phyloP scores from a whole-genome alignment of 92 coral and sea anemone species.

The Pocillopora meandrina region DNA sequence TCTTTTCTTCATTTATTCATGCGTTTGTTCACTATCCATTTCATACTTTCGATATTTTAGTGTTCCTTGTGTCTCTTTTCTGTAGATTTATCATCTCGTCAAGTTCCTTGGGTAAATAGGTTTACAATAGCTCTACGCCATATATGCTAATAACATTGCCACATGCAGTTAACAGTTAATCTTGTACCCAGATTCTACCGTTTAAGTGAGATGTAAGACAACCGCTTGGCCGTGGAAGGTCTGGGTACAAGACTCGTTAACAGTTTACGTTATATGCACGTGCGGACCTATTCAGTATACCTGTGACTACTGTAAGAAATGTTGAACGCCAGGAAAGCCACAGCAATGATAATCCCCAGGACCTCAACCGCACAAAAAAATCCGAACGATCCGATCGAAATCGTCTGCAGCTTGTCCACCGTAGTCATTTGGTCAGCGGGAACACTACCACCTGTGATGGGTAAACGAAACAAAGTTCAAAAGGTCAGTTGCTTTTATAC shows the following conservation, averaged over 20 bases:
- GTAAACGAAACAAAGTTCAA: not conserved
- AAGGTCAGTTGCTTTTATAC: not conserved
- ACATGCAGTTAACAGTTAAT: not conserved
- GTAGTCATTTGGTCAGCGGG: constrained; percentile 60
- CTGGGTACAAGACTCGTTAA: too few relatives aligned
- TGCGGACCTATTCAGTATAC: constrained; percentile 29
- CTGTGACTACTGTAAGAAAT: constrained; percentile 56
- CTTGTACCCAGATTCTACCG: too few relatives aligned
- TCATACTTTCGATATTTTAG: too few relatives aligned
- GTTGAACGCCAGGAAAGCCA: constrained; percentile 63
- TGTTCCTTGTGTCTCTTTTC: too few relatives aligned
- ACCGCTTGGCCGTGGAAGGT: too few relatives aligned
- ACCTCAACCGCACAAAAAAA: constrained; percentile 57
- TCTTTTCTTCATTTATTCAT: too few relatives aligned
- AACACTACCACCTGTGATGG: constrained; percentile 46
- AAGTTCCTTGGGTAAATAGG: too few relatives aligned
- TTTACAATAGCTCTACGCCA: too few relatives aligned
- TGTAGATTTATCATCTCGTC: too few relatives aligned
- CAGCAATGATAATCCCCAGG: constrained; percentile 63
- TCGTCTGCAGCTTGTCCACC: constrained; percentile 31
- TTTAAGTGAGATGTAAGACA: too few relatives aligned
- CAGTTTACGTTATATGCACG: not conserved
- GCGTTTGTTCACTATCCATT: too few relatives aligned
- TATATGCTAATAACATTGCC: too few relatives aligned
- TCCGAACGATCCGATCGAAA: constrained; percentile 51